phyloP scores from a whole-genome alignment of 2,113 vertebrate genomes.

The Toxostoma redivivum region DNA sequence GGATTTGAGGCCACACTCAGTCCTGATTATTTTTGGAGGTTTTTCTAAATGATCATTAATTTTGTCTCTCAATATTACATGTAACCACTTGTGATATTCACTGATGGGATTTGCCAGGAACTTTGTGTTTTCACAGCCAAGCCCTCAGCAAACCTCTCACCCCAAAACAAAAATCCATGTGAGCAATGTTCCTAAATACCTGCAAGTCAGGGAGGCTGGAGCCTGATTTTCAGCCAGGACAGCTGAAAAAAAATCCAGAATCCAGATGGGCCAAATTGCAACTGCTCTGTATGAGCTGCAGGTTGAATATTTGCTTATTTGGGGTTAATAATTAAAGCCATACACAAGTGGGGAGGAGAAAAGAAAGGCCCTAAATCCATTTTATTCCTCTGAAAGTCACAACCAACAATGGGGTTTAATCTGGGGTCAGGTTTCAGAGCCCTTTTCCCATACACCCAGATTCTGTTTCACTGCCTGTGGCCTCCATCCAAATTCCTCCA shows the following conservation, averaged over 20 bases:
- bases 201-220: not conserved
- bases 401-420: slow-evolving; percentile 19
- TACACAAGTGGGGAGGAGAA: not conserved
- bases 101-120: not conserved
- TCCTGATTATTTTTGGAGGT: too few relatives aligned
- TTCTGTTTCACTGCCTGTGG: not conserved
- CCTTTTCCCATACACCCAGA: not conserved
- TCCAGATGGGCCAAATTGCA: not conserved
- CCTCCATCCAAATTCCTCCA: not conserved
- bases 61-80: too few relatives aligned
- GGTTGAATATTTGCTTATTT: not conserved
- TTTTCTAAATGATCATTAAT: too few relatives aligned
- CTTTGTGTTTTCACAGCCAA: not conserved
- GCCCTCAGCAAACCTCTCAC: not conserved
- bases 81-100: not conserved
- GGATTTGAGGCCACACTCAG: not conserved
- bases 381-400: not conserved
- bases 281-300: not conserved
- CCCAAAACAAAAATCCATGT: not conserved
- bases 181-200: not conserved
- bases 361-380: not conserved
- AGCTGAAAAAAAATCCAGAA: not conserved
- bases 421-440: slow-evolving; percentile 19
- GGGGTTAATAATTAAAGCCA: slow-evolving; percentile 27
- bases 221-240: not conserved